Conservation (phyloP, 2,888 invertebrate genomes). For the Nymphalis urticae region DNA sequence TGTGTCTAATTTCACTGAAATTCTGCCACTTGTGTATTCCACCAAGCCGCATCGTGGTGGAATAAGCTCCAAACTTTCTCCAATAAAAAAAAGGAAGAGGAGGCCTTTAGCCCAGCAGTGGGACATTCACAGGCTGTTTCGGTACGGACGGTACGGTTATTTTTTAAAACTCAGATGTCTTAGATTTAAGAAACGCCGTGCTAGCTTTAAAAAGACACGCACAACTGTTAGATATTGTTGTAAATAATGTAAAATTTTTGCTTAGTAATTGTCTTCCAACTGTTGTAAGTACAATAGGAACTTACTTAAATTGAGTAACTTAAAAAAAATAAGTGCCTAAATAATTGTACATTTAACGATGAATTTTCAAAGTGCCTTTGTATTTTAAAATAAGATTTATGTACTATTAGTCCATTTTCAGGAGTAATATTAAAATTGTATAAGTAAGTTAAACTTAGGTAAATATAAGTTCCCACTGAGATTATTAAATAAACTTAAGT, state of each 20-base stretch:
- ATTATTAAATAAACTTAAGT: constrained; percentile 63
- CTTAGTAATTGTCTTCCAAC: constrained; percentile 59
- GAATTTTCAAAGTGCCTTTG: constrained; percentile 35
- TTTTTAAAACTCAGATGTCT: background rate
- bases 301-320: constrained; percentile 35
- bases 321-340: constrained; percentile 29
- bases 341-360: constrained; percentile 32
- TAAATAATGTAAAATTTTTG: constrained; percentile 53
- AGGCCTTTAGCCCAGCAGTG: too few relatives aligned
- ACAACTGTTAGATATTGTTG: constrained; percentile 49
- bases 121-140: too few relatives aligned
- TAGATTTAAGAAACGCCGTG: constrained; percentile 1
- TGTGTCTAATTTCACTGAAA: too few relatives aligned
- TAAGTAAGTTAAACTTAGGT: background rate
- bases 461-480: constrained; percentile 56
- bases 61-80: too few relatives aligned
- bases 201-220: constrained; percentile 36
- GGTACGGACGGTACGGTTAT: too few relatives aligned
- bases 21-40: too few relatives aligned
- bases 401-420: constrained; percentile 35
- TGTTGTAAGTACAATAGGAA: constrained; percentile 51
- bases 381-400: constrained; percentile 16
- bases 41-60: too few relatives aligned
- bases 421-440: constrained; percentile 3
- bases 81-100: too few relatives aligned